Conservation (phyloP, 2,113 vertebrate species). For the Ophthalmolycus amberensis region DNA sequence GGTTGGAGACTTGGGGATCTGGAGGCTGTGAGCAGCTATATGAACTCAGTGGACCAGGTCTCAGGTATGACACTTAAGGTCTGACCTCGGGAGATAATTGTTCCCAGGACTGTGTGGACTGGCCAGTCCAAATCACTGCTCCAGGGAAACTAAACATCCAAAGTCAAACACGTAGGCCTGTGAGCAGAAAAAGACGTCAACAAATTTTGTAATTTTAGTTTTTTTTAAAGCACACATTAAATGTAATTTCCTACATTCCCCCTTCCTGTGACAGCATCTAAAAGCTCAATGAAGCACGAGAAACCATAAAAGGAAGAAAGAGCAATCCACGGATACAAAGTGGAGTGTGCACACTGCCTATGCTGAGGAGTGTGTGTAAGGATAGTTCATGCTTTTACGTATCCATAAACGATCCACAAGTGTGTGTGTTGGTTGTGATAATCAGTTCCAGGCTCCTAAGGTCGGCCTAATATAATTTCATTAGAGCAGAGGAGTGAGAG, state of each 20-base stretch:
- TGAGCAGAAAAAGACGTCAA: background rate
- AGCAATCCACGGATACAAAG: background rate
- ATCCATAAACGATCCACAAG: constrained; percentile 26
- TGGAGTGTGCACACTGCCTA: background rate
- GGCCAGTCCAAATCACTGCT: constrained; percentile 11
- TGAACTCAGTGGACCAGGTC: constrained; percentile 17
- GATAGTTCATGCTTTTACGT: constrained; percentile 26
- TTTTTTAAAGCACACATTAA: constrained; percentile 43
- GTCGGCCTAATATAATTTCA: constrained; percentile 77
- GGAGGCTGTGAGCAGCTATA: constrained; percentile 11
- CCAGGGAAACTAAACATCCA: constrained; percentile 42
- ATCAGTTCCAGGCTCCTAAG: constrained; percentile 77
- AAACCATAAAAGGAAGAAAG: constrained; percentile 13
- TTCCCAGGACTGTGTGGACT: constrained; percentile 44
- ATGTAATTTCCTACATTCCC: constrained; percentile 32
- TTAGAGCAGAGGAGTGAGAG: constrained; percentile 67
- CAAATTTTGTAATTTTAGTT: constrained; percentile 32
- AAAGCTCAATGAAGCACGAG: background rate
- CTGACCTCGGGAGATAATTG: constrained; percentile 60
- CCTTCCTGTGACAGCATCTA: constrained; percentile 12
- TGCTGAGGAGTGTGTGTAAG: background rate
- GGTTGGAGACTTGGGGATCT: background rate
- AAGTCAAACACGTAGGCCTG: constrained; percentile 1
- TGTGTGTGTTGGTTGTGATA: constrained; percentile 61
- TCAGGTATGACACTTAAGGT: constrained; percentile 12